Evolutionary conservation across 1,140 invertebrate genomes (phyloP), one percentile per base, ranked within the genome.

Genomic region (Phthorimaea operculella): DNA sequence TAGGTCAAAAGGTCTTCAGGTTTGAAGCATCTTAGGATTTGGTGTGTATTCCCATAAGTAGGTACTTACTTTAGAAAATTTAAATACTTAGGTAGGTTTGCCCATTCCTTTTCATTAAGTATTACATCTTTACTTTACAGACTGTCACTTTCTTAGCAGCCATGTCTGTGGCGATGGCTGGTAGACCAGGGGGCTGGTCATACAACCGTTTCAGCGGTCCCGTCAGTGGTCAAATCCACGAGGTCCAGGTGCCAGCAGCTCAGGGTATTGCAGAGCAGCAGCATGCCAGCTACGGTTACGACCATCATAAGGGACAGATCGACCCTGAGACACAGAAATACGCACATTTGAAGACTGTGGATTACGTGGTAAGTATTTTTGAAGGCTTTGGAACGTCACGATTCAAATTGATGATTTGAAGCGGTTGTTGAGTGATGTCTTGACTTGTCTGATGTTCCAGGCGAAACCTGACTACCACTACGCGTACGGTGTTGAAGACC

Each of bases 401-500:
- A n/a, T n/a, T n/a, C n/a, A n/a, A n/a, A n/a, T n/a, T n/a, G n/a
- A n/a, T n/a, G n/a, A n/a, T n/a, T n/a, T n/a, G n/a, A 28, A 28
- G 21, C 6, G 21, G 21, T 28, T 28, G 21, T 28, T 28, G 21
- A 28, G 6, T 28, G 21, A 28, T 6, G 21, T n/a, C n/a, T n/a
- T n/a, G n/a, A n/a, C 21, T 28, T 28, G 21, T 28, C 21, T 28
- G 21, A 28, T 28, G 15, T 33, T 53, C 6, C 57, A 89, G 87
- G 89, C 89, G 6, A 89, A 88, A 65, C 90, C 90, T 5, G 89
- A 91, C 68, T 92, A 92, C 62, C 86, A 87, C 33, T 92, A 90
- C 72, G 85, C 89, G 1, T 92, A 92, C 69, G 90, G 90, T 39
- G 90, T 92, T 11, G 87, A 90, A 57, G 91, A 92, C 77, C 88